Evolutionary conservation across 2,888 invertebrate species (phyloP).

Genomic region (Rhagophthalmus giganteus): DNA sequence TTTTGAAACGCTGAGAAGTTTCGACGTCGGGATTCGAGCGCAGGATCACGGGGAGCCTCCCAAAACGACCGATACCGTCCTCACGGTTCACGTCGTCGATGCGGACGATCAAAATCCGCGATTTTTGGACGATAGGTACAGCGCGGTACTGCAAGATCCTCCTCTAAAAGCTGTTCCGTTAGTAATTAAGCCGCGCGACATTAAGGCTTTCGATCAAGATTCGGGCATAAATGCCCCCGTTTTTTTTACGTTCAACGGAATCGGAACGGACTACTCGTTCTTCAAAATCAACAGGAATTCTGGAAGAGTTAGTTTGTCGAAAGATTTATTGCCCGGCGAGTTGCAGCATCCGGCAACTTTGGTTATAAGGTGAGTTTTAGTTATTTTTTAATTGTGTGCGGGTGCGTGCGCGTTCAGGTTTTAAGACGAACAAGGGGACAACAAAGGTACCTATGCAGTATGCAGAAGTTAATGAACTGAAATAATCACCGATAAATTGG

Average conservation of each 20-base stretch:
- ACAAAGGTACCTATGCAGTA: no score
- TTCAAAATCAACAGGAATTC: constrained; percentile 61
- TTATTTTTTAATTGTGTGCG: not conserved
- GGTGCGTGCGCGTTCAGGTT: no score
- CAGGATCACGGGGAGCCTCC: constrained; percentile 84
- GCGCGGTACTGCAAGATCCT: constrained; percentile 67
- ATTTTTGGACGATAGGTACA: constrained; percentile 71
- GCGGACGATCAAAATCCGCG: constrained; percentile 91
- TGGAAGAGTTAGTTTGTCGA: constrained; percentile 59
- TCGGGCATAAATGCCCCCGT: constrained; percentile 75
- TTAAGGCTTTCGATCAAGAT: constrained; percentile 81
- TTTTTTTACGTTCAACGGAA: constrained; percentile 68
- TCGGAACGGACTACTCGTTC: constrained; percentile 64
- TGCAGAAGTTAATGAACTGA: not conserved
- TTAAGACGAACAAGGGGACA: no score
- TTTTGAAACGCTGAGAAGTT: constrained; percentile 77
- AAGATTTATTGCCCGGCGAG: constrained; percentile 63
- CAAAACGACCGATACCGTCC: constrained; percentile 71
- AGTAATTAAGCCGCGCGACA: constrained; percentile 69
- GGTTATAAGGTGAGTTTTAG: constrained; percentile 21
- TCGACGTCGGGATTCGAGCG: constrained; percentile 74
- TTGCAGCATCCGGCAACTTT: constrained; percentile 70
- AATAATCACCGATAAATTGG: not conserved
- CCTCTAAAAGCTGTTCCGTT: constrained; percentile 67
- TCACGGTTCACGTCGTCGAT: constrained; percentile 80